Base-by-base conservation (phyloP, 2,113 vertebrate genomes). In the Leucopsar rothschildi region DNA sequence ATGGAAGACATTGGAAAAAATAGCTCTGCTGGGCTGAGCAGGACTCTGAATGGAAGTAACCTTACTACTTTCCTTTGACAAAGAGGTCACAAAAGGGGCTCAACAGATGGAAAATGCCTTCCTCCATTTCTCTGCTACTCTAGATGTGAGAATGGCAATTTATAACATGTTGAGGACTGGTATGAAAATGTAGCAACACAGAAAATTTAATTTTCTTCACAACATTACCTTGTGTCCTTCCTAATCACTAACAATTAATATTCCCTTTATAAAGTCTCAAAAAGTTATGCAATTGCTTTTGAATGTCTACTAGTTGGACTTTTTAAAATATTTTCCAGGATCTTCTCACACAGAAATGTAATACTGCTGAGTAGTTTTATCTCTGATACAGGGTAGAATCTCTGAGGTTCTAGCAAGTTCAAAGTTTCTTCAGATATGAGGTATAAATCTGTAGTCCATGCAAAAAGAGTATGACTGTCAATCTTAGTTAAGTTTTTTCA, bases 1-100 rank as follows among this genome's bases (percentile, higher is more conserved):
- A 11, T 40, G 42, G 50, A 71, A 92, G 5, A 47, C 12, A 31
- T 0, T 85, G 25, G 16, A 79, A 84, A 42, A 80, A 0, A 0
- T 15, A 64, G 14, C 44, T 69, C 25, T 76, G 9, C 21, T 61
- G 25, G 22, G 13, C 25, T 77, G 23, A 50, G 20, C 10, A 61
- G n/a, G 12, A 15, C 20, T 91, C n/a, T 73, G 8, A 15, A 14
- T 35, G 20, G 55, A 93, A 65, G 40, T 37, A 31, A 45, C n/a
- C 15, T 86, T 72, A n/a, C 10, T 64, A 19, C 9, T 88, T 77
- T 81, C 21, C 12, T 86, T 73, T 55, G 11, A 25, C 28, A 70
- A 53, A 77, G n/a, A 69, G 37, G 45, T 61, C 6, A 70, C 27
- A 71, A 76, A 69, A 56, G 8, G 8, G 3, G 5, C 20, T 81